Evolutionary conservation across 2,113 vertebrate genomes (phyloP).

Genomic region (Oxyruncus cristatus): DNA sequence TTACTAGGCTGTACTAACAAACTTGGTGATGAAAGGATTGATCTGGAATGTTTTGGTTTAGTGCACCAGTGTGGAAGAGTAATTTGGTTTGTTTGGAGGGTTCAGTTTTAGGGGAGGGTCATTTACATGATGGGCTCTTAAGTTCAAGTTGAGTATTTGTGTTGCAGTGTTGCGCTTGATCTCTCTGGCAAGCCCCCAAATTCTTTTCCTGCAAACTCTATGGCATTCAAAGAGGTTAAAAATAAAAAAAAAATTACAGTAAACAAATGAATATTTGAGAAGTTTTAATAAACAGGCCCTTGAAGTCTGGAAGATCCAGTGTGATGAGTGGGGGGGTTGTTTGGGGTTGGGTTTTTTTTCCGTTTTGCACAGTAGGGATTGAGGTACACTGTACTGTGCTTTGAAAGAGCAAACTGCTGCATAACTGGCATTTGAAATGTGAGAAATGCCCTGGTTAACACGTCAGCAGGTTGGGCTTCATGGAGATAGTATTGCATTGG

Average conservation of each 20-base stretch:
- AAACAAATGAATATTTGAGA: background rate
- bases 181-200: background rate
- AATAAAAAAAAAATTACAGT: background rate
- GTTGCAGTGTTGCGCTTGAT: background rate
- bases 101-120: background rate
- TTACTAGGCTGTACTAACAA: background rate
- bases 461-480: background rate
- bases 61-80: background rate
- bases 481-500: background rate
- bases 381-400: background rate
- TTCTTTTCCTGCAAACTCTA: background rate
- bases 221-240: background rate
- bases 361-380: background rate
- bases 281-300: background rate
- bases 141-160: background rate
- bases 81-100: background rate
- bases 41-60: background rate
- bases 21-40: background rate
- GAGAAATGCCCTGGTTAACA: slow-evolving; percentile 33
- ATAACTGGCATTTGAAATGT: slow-evolving; percentile 5
- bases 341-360: background rate
- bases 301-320: background rate
- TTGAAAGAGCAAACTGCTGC: background rate
- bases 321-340: background rate
- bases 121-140: background rate